phyloP scores from a whole-genome alignment of 1,140 invertebrate genomes.

The Lucilia sericata region DNA sequence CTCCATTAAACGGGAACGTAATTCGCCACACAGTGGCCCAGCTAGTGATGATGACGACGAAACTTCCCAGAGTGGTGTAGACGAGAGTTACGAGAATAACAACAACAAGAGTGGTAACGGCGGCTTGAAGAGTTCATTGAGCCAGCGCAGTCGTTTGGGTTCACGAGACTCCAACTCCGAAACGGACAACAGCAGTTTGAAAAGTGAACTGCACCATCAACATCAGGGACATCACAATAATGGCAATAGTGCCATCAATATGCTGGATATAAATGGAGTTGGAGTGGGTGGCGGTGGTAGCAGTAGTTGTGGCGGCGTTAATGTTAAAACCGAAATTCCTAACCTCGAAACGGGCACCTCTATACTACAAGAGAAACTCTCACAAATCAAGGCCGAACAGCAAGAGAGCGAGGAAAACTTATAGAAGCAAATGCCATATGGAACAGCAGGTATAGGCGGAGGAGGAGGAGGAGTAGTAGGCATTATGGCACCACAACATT shows the following conservation, averaged over 20 bases:
- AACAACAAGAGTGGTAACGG: conserved; percentile 51
- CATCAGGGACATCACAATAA: conserved; percentile 21
- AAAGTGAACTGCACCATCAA: conserved; percentile 54
- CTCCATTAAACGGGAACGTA: conserved; percentile 63
- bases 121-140: neutral
- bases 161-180: conserved; percentile 64
- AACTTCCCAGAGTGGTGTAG: conserved; percentile 48
- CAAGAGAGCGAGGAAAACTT: conserved; percentile 57
- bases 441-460: neutral
- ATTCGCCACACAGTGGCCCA: conserved; percentile 52
- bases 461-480: neutral
- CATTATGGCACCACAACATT: neutral
- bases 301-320: conserved; percentile 41
- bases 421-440: conserved; percentile 55
- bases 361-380: conserved; percentile 64
- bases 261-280: conserved; percentile 59
- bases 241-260: conserved; percentile 27
- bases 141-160: conserved; percentile 57
- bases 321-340: conserved; percentile 38
- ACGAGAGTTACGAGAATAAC: conserved; percentile 45
- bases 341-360: conserved; percentile 46
- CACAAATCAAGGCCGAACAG: conserved; percentile 65
- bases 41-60: conserved; percentile 56
- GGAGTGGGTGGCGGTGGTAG: conserved; percentile 44
- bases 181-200: conserved; percentile 60